phyloP scores from a whole-genome alignment of 2,797 vertebrate species.

The Diplodus puntazzo region DNA sequence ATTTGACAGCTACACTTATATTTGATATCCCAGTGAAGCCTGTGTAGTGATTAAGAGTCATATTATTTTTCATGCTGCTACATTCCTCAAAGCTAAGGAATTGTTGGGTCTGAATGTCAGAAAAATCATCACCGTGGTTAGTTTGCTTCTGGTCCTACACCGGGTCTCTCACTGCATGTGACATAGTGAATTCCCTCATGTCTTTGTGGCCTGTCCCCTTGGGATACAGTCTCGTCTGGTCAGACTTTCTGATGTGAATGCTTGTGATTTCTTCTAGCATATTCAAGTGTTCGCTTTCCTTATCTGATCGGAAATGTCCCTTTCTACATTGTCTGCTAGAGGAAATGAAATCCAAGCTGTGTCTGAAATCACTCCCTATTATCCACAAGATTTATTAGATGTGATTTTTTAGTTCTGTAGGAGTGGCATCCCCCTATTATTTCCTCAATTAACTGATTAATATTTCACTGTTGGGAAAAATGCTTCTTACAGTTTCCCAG shows the following conservation, averaged over 20 bases:
- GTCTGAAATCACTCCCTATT: slow-evolving; percentile 4
- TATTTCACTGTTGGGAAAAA: slow-evolving; percentile 12
- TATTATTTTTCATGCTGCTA: background rate
- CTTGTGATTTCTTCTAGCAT: slow-evolving; percentile 33
- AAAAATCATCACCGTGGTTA: slow-evolving; percentile 25
- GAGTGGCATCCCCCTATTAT: background rate
- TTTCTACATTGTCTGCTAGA: slow-evolving; percentile 17
- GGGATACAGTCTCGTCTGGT: slow-evolving; percentile 39
- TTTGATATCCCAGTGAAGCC: slow-evolving; percentile 21
- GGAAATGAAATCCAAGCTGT: slow-evolving; percentile 20
- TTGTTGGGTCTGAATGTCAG: slow-evolving; percentile 27
- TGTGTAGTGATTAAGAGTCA: slow-evolving; percentile 21
- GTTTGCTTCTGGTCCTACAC: slow-evolving; percentile 33
- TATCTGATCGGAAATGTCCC: slow-evolving; percentile 26
- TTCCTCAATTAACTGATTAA: background rate
- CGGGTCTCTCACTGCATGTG: slow-evolving; percentile 25
- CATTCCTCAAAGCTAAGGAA: slow-evolving; percentile 17
- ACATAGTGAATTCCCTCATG: slow-evolving; percentile 32
- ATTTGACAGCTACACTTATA: slow-evolving; percentile 20
- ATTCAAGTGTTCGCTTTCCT: slow-evolving; percentile 29
- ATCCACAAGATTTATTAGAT: background rate
- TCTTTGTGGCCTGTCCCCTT: slow-evolving; percentile 30
- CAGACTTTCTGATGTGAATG: slow-evolving; percentile 39
- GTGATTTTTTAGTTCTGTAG: background rate
- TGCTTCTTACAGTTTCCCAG: background rate